Conservation (phyloP, 1,140 invertebrate genomes). For the Neocloeon triangulifer region DNA sequence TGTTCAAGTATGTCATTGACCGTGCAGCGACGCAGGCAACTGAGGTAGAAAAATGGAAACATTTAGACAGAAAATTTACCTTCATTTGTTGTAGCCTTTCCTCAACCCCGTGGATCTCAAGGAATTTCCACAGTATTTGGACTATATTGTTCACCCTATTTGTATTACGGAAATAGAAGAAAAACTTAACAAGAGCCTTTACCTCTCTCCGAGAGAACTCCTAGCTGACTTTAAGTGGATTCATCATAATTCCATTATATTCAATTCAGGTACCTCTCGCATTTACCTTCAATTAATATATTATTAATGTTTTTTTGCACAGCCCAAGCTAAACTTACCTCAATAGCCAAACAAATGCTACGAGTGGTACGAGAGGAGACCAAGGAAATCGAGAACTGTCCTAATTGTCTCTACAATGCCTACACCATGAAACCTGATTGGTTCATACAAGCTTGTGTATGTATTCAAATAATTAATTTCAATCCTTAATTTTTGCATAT, state of each 20-base stretch:
- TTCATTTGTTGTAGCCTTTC: conserved; percentile 39
- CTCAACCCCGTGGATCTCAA: conserved; percentile 41
- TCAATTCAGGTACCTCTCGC: conserved; percentile 46
- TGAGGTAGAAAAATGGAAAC: no score
- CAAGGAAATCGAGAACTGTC: conserved; percentile 80
- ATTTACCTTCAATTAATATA: neutral
- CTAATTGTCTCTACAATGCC: conserved; percentile 72
- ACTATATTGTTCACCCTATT: conserved; percentile 69
- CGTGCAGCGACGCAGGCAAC: neutral
- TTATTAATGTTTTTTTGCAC: conserved; percentile 14
- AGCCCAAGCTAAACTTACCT: conserved; percentile 53
- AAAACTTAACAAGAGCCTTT: conserved; percentile 53
- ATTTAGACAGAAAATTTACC: conserved; percentile 1
- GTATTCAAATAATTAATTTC: conserved; percentile 18
- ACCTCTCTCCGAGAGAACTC: conserved; percentile 75
- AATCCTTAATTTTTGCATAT: neutral
- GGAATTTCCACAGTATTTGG: conserved; percentile 45
- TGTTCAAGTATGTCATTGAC: neutral
- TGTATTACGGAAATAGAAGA: conserved; percentile 49
- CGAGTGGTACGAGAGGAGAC: conserved; percentile 70
- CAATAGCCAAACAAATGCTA: conserved; percentile 50
- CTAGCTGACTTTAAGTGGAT: conserved; percentile 80
- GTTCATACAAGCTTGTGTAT: conserved; percentile 76
- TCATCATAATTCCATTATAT: conserved; percentile 73
- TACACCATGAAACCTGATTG: conserved; percentile 58